Percentiles rank a stretch among this genome's conserved stretches.
Evolutionary conservation across 64 coral and sea anemone genomes (phyloP).

Genomic region (Orbicella faveolata): DNA sequence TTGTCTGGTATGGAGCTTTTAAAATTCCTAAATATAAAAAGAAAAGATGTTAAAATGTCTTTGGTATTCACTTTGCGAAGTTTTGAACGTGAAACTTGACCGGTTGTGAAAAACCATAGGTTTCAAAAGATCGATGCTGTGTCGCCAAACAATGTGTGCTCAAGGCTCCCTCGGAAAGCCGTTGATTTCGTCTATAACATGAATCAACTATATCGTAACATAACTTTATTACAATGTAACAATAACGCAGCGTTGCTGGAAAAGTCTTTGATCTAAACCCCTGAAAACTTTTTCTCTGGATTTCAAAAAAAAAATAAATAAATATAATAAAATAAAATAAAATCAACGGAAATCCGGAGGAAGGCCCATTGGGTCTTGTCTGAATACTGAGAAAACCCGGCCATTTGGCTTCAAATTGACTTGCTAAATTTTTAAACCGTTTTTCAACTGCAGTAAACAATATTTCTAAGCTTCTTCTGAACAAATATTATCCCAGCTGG

Average conservation of each 20-base stretch:
- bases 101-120: background rate
- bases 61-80: background rate
- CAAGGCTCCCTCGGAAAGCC: too few relatives aligned
- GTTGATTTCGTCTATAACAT: too few relatives aligned
- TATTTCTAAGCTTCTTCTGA: too few relatives aligned
- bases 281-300: background rate
- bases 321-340: background rate
- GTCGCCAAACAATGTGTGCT: too few relatives aligned
- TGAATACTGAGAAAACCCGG: background rate
- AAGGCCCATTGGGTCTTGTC: background rate
- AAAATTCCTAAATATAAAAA: slow-evolving; percentile 39
- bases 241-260: too few relatives aligned
- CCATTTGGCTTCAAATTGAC: background rate
- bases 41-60: background rate
- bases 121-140: too few relatives aligned
- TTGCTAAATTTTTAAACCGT: too few relatives aligned
- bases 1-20: slow-evolving; percentile 20
- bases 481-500: too few relatives aligned
- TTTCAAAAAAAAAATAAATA: background rate
- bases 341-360: background rate
- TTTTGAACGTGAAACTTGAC: background rate
- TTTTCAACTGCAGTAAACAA: too few relatives aligned
- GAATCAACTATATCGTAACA: too few relatives aligned
- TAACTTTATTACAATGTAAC: too few relatives aligned
- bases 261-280: background rate